phyloP scores from a whole-genome alignment of 2,113 vertebrate genomes.

The Microcebus ravelobensis region DNA sequence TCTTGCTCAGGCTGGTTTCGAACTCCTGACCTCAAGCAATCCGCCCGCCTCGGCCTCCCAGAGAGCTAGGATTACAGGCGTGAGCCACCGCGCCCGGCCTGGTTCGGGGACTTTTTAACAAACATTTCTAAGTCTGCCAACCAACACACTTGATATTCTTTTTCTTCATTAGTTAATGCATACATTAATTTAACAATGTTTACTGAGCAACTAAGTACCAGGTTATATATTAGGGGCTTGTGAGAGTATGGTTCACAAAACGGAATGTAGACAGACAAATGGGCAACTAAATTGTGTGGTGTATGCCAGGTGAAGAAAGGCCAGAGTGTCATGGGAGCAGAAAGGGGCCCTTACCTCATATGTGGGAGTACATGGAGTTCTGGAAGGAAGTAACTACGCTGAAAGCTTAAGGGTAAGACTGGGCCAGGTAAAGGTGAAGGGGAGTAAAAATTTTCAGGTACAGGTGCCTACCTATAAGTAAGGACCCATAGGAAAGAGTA shows the following conservation, averaged over 20 bases:
- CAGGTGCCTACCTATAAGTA: background rate
- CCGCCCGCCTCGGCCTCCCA: too few relatives aligned
- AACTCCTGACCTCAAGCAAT: too few relatives aligned
- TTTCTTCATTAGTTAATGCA: background rate
- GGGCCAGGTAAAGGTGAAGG: background rate
- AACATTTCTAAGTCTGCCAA: background rate
- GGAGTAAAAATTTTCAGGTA: background rate
- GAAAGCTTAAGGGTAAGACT: background rate
- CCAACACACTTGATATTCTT: background rate
- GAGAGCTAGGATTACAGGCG: too few relatives aligned
- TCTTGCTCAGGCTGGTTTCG: too few relatives aligned
- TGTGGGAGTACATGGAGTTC: background rate
- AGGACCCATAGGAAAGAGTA: background rate
- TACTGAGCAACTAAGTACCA: background rate
- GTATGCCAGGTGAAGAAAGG: background rate
- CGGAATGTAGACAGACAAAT: background rate
- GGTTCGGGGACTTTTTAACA: background rate
- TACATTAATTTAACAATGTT: background rate
- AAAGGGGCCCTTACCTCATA: background rate
- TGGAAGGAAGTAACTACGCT: background rate
- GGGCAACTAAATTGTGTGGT: background rate
- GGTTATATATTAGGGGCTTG: background rate
- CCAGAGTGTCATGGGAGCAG: background rate
- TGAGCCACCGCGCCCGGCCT: too few relatives aligned
- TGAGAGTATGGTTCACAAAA: background rate